A percentile compares a stretch with the other conserved stretches of the same genome.
Evolutionary conservation across 2,113 vertebrate genomes (phyloP).

Genomic region (Peromyscus maniculatus): DNA sequence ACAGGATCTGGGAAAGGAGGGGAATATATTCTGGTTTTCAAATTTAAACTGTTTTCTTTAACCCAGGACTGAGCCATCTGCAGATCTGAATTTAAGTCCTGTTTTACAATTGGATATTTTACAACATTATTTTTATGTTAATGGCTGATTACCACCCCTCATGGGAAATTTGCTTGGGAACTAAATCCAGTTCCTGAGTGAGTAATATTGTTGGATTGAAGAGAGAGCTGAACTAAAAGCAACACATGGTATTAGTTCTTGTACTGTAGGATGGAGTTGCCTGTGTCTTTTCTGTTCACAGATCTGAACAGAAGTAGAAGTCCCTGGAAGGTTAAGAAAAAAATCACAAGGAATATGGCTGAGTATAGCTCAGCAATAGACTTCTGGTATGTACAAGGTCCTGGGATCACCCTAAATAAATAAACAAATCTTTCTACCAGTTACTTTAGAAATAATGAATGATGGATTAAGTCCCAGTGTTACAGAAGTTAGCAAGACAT

Average conservation of each 20-base stretch:
- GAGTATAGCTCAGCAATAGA: background rate
- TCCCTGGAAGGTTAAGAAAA: background rate
- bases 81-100: conserved; percentile 32
- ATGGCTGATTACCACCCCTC: background rate
- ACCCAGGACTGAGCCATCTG: background rate
- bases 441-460: conserved; percentile 46
- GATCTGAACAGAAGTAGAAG: background rate
- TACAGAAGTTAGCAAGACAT: conserved; percentile 29
- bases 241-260: background rate
- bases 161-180: background rate
- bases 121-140: background rate
- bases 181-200: background rate
- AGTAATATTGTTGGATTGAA: background rate
- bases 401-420: background rate
- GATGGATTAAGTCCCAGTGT: background rate
- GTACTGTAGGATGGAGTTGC: background rate
- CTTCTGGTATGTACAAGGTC: background rate
- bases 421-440: conserved; percentile 30
- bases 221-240: background rate
- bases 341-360: background rate
- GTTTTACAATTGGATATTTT: background rate
- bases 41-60: background rate
- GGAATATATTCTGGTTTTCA: background rate
- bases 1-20: conserved; percentile 1
- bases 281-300: background rate